phyloP scores from a whole-genome alignment of 2,888 invertebrate genomes.

The Mantis religiosa region DNA sequence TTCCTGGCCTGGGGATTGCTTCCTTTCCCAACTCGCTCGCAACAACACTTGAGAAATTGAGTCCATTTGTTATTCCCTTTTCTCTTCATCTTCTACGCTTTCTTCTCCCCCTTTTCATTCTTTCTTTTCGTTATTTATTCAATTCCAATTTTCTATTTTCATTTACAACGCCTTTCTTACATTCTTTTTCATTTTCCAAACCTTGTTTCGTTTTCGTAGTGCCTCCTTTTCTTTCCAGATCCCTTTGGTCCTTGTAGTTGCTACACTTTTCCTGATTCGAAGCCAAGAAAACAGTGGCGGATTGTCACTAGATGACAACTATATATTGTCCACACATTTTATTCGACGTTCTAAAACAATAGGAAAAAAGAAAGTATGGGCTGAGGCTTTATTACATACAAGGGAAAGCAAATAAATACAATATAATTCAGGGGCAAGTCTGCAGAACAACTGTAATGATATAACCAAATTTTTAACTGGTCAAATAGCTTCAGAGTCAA shows the following conservation, averaged over 20 bases:
- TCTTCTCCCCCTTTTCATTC: neutral
- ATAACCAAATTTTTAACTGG: too few relatives aligned
- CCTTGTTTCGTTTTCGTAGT: neutral
- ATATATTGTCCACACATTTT: too few relatives aligned
- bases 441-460: too few relatives aligned
- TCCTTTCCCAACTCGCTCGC: neutral
- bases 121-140: conserved; percentile 24
- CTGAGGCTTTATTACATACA: too few relatives aligned
- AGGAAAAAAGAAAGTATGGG: too few relatives aligned
- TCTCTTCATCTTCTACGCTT: conserved; percentile 7
- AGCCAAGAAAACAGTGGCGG: neutral
- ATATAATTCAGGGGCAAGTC: too few relatives aligned
- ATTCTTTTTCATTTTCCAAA: neutral
- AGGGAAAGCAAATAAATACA: too few relatives aligned
- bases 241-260: neutral
- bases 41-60: conserved; percentile 1
- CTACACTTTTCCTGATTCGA: neutral
- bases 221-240: neutral
- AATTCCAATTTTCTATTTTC: conserved; percentile 25
- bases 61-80: conserved; percentile 10
- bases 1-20: neutral
- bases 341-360: too few relatives aligned
- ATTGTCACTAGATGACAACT: neutral
- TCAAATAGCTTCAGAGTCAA: too few relatives aligned
- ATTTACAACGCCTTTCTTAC: conserved; percentile 5